Base-by-base conservation (phyloP, 2,797 vertebrate genomes). In the Gobio occitaniae region DNA sequence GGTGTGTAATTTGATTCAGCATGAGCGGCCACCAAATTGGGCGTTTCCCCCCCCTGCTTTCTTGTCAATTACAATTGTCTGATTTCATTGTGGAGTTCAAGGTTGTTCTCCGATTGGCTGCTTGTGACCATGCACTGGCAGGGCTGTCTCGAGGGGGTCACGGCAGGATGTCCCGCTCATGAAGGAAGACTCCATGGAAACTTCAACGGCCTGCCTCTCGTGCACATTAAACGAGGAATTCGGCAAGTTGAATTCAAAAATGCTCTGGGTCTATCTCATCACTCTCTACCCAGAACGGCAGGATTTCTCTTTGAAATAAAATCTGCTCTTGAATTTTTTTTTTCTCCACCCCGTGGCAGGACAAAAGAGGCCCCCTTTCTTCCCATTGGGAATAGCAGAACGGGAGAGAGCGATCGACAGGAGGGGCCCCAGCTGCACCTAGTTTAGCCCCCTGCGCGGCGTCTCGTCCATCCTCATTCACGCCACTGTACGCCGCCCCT, bases 1-100 rank as follows among this genome's bases (percentile, higher is more conserved):
- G 92, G 93, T 94, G 94, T 94, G 93, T 95, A 94, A 96, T 95
- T 94, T 92, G 92, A 95, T 95, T 95, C 94, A 93, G 93, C 92
- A 89, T 93, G 93, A 95, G 92, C 91, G 92, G 93, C 90, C 92
- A 90, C 93, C 94, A 93, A 95, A 95, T 94, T 92, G 93, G 94
- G 95, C 92, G 93, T 93, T 94, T 94, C 93, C 94, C 93, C 80
- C 80, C 69, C 92, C 91, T 86, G 91, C 93, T 92, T 92, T 93
- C 91, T 94, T 94, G 94, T 95, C 94, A 95, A 95, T 95, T 94
- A 94, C 93, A 95, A 95, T 95, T 91, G 93, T 94, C 91, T 93
- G 94, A 95, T 95, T 95, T 94, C 92, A 93, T 93, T 94, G 90
- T 91, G 88, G 84, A 91, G 92, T 91, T 90, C 88, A 89, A 90